Conservation (phyloP, 2,113 vertebrate genomes). For the Chionodraco myersi region DNA sequence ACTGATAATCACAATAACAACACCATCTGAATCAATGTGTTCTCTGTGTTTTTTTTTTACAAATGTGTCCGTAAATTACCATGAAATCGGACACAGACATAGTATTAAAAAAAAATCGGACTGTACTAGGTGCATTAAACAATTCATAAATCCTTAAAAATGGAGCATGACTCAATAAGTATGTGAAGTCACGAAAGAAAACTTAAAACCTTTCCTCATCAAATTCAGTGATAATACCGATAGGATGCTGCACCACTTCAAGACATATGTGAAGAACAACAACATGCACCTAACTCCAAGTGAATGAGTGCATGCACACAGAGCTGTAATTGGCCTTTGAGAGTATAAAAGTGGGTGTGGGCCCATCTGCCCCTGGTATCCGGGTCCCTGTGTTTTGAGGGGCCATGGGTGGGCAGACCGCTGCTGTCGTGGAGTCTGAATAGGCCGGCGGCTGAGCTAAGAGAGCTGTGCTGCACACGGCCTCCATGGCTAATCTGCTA, state of each 20-base stretch:
- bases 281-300: conserved; percentile 5
- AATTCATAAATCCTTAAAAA: background rate
- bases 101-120: conserved; percentile 1
- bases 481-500: conserved; percentile 84
- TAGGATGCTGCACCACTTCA: background rate
- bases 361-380: conserved; percentile 69
- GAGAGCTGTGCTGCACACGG: conserved; percentile 67
- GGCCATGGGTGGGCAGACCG: conserved; percentile 46
- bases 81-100: background rate
- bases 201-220: background rate
- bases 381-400: conserved; percentile 51
- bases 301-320: conserved; percentile 27
- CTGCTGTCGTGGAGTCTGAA: conserved; percentile 64
- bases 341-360: conserved; percentile 35
- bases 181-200: background rate
- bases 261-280: conserved; percentile 14
- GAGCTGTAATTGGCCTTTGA: conserved; percentile 40
- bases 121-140: background rate
- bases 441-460: conserved; percentile 65
- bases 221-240: background rate
- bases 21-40: background rate
- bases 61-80: background rate
- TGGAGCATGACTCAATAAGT: background rate
- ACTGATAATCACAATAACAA: background rate
- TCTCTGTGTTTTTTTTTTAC: background rate